These are phyloP conservation scores for Melanerpes aurifrons DNA, from an alignment of 2,113 vertebrate genomes.

Conservation along the genomic window DNA sequence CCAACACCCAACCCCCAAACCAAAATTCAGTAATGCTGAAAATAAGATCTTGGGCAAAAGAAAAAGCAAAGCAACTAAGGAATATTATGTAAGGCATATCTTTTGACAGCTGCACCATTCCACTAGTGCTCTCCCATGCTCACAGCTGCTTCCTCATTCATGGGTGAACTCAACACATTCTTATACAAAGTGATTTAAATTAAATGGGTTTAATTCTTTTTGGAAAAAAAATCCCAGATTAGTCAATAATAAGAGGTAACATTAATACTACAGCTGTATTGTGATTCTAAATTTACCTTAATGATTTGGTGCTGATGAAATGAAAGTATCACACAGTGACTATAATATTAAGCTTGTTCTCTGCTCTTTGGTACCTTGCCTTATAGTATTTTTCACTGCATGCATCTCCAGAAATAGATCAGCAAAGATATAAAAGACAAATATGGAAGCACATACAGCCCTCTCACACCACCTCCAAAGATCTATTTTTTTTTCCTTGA, in stretches of 20 bases:
- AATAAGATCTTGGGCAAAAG: background rate
- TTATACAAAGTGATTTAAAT: background rate
- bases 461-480: background rate
- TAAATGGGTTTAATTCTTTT: background rate
- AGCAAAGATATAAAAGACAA: background rate
- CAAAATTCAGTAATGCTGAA: background rate
- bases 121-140: background rate
- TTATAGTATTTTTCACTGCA: background rate
- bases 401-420: background rate
- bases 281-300: background rate
- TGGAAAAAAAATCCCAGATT: background rate
- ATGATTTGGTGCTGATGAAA: background rate
- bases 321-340: background rate
- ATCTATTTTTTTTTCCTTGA: background rate
- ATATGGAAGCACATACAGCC: accelerated
- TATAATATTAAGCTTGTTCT: background rate
- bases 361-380: background rate
- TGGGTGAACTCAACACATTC: background rate
- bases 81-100: background rate
- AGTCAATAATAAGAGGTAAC: background rate
- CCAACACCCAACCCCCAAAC: background rate
- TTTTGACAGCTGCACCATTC: background rate
- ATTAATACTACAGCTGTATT: background rate
- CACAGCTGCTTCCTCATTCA: background rate
- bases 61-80: background rate